Conservation (phyloP, 2,797 vertebrate species). For the Periophthalmus magnuspinnatus region DNA sequence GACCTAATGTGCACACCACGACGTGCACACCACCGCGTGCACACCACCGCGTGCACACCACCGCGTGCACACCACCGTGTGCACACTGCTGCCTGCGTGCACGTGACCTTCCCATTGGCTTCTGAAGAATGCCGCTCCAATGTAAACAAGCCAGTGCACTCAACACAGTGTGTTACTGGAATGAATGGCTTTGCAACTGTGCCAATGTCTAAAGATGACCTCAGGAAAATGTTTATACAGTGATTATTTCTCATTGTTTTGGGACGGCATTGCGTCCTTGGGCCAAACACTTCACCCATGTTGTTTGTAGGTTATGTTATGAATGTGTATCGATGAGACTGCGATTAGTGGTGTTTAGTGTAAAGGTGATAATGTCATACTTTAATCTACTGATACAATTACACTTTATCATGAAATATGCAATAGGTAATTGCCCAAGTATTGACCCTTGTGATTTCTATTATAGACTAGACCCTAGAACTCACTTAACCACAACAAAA, state of each 20-base stretch:
- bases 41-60: neutral
- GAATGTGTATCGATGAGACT: conserved; percentile 11
- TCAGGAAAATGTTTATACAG: neutral
- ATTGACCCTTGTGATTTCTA: too few species aligned
- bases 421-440: too few species aligned
- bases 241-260: neutral
- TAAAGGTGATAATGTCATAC: too few species aligned
- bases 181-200: too few species aligned
- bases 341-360: too few species aligned
- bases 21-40: neutral
- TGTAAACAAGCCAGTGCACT: neutral
- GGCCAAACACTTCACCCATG: neutral
- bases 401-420: too few species aligned
- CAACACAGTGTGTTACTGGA: too few species aligned
- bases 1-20: too few species aligned
- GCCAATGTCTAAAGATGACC: neutral
- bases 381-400: too few species aligned
- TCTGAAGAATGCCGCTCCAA: conserved; percentile 3
- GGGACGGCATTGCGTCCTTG: neutral
- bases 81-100: neutral
- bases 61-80: neutral
- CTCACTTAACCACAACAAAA: too few species aligned
- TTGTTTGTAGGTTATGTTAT: conserved; percentile 14
- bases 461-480: too few species aligned
- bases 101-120: conserved; percentile 13